Evolutionary conservation across 2,113 vertebrate genomes (phyloP).

Genomic region (Turnix velox): DNA sequence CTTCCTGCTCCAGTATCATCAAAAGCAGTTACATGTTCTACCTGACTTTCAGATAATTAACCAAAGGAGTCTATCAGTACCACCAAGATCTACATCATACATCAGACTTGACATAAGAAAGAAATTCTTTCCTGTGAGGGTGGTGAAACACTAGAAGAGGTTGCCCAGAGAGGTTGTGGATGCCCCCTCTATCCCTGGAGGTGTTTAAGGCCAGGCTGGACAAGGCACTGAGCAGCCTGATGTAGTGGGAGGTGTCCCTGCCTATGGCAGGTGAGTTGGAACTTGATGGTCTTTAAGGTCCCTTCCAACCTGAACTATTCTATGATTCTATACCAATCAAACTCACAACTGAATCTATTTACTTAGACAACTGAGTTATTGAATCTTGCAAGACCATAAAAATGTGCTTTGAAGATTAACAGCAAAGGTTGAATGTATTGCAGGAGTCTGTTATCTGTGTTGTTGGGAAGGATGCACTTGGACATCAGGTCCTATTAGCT

Average conservation of each 20-base stretch:
- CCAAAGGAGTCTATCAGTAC: not conserved
- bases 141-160: too few species aligned
- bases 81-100: not conserved
- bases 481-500: not conserved
- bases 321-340: too few species aligned
- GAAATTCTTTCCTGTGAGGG: too few species aligned
- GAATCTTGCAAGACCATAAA: not conserved
- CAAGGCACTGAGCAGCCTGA: too few species aligned
- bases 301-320: too few species aligned
- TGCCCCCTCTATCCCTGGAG: too few species aligned
- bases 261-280: too few species aligned
- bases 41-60: not conserved
- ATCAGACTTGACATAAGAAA: too few species aligned
- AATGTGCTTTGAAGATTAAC: not conserved
- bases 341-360: not conserved
- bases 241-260: too few species aligned
- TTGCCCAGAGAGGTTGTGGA: too few species aligned
- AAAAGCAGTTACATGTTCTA: not conserved
- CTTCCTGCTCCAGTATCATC: not conserved
- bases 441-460: not conserved
- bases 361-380: not conserved
- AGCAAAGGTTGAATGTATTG: not conserved
- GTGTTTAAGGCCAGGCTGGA: too few species aligned
- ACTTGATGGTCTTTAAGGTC: too few species aligned
- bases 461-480: not conserved